Conservation (phyloP, 2,888 invertebrate species). For the Idaea straminata region DNA sequence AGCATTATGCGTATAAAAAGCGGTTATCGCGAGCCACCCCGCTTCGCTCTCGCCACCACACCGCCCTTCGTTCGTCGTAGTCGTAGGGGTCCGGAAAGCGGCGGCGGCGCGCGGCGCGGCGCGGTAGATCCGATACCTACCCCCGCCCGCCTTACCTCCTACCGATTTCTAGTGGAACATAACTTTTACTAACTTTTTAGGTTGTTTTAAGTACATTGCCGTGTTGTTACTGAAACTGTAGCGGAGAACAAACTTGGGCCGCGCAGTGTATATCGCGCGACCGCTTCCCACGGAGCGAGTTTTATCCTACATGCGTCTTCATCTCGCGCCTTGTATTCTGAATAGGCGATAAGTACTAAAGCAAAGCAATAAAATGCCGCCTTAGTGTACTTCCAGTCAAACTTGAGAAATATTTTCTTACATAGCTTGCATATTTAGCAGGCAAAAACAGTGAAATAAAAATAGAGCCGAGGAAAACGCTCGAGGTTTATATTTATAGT, state of each 20-base stretch:
- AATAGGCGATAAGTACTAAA: slow-evolving; percentile 35
- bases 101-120: slow-evolving; percentile 21
- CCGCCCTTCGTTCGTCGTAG: slow-evolving; percentile 11
- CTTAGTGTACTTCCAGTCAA: slow-evolving; percentile 26
- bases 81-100: slow-evolving; percentile 35
- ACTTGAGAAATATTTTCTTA: slow-evolving; percentile 38
- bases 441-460: slow-evolving; percentile 48
- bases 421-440: slow-evolving; percentile 38
- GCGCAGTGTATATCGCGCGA: slow-evolving; percentile 32
- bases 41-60: slow-evolving; percentile 21
- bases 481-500: slow-evolving; percentile 71
- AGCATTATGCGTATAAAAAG: slow-evolving; percentile 78
- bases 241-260: slow-evolving; percentile 31
- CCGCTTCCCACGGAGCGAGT: slow-evolving; percentile 17
- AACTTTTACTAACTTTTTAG: slow-evolving; percentile 54
- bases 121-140: slow-evolving; percentile 36
- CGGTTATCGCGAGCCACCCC: slow-evolving; percentile 66
- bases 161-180: slow-evolving; percentile 43
- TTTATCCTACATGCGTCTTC: slow-evolving; percentile 38
- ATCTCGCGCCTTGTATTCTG: slow-evolving; percentile 36
- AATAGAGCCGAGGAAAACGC: slow-evolving; percentile 57
- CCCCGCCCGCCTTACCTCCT: slow-evolving; percentile 27
- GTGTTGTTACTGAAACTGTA: slow-evolving; percentile 43
- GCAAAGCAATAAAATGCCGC: slow-evolving; percentile 28
- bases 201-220: slow-evolving; percentile 60